Percentiles rank a stretch among this genome's conserved stretches.
Conservation (phyloP, 2,888 invertebrate species). For the Tortrix viridana region DNA sequence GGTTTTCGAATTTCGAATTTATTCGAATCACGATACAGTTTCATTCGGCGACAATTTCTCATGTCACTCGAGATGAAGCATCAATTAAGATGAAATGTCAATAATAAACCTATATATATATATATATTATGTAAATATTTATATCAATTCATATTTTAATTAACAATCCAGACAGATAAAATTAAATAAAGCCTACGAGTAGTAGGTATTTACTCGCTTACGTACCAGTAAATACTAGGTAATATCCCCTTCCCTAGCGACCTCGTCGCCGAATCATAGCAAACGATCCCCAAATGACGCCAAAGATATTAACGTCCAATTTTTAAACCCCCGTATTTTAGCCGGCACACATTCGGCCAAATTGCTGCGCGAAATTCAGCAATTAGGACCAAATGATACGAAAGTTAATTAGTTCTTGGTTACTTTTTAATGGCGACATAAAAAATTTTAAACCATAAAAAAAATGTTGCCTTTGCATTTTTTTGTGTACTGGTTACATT, state of each 20-base stretch:
- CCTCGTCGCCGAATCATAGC: constrained; percentile 7
- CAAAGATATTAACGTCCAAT: constrained; percentile 27
- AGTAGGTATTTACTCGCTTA: neutral
- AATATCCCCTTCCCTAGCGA: neutral
- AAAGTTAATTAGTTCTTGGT: constrained; percentile 11
- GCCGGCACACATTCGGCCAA: constrained; percentile 14
- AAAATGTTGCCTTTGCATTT: too few species aligned
- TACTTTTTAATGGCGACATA: neutral
- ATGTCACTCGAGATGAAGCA: too few species aligned
- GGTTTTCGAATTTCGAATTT: too few species aligned
- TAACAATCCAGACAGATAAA: neutral
- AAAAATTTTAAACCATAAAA: too few species aligned
- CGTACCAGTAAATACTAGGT: neutral
- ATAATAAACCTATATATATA: too few species aligned
- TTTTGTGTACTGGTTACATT: too few species aligned
- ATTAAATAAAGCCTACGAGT: neutral
- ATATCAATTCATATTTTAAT: too few species aligned
- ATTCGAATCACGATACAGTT: too few species aligned
- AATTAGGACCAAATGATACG: constrained; percentile 10
- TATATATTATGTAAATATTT: too few species aligned
- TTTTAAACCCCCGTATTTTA: constrained; percentile 22
- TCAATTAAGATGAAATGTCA: too few species aligned
- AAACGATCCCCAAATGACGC: constrained; percentile 18
- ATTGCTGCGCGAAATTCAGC: constrained; percentile 11
- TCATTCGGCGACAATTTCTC: too few species aligned